Percentiles rank a stretch among this genome's conserved stretches.
Conservation (phyloP, 2,797 vertebrate species). For the Pseudomugil tenellus region DNA sequence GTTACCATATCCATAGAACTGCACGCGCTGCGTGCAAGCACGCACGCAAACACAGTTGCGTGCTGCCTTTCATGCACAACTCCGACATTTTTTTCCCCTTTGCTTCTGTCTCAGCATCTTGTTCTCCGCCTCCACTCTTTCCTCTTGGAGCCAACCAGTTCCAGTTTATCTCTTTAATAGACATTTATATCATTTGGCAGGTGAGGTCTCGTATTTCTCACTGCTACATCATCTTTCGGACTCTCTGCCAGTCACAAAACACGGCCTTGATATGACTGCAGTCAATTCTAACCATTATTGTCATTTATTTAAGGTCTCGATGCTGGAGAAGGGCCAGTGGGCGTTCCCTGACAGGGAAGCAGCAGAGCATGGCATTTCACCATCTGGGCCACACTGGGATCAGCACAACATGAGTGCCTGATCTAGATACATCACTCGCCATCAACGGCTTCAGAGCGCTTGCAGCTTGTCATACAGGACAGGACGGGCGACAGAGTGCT, state of each 20-base stretch:
- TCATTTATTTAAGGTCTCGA: constrained; percentile 67
- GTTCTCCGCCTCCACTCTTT: constrained; percentile 9
- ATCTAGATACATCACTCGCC: constrained; percentile 77
- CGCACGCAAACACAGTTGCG: constrained; percentile 13
- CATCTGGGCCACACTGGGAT: constrained; percentile 71
- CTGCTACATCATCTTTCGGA: constrained; percentile 41
- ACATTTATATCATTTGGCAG: constrained; percentile 61
- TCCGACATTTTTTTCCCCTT: neutral
- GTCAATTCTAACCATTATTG: constrained; percentile 56
- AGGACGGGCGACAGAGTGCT: constrained; percentile 49
- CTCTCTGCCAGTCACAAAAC: constrained; percentile 30
- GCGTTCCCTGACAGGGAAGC: constrained; percentile 56
- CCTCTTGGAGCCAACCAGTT: constrained; percentile 26
- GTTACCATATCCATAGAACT: constrained; percentile 29
- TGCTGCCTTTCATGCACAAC: constrained; percentile 21
- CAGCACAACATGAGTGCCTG: constrained; percentile 67
- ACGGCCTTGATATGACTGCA: constrained; percentile 21
- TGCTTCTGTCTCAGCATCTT: constrained; percentile 9
- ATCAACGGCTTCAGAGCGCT: constrained; percentile 65
- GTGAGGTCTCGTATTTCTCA: constrained; percentile 52
- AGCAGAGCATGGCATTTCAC: constrained; percentile 61
- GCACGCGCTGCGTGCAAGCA: constrained; percentile 12
- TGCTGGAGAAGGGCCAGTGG: constrained; percentile 48
- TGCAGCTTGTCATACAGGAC: constrained; percentile 60
- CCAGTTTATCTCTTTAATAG: constrained; percentile 33